Evolutionary conservation across 2,888 invertebrate species (phyloP).

Genomic region (Melanotus villosus): DNA sequence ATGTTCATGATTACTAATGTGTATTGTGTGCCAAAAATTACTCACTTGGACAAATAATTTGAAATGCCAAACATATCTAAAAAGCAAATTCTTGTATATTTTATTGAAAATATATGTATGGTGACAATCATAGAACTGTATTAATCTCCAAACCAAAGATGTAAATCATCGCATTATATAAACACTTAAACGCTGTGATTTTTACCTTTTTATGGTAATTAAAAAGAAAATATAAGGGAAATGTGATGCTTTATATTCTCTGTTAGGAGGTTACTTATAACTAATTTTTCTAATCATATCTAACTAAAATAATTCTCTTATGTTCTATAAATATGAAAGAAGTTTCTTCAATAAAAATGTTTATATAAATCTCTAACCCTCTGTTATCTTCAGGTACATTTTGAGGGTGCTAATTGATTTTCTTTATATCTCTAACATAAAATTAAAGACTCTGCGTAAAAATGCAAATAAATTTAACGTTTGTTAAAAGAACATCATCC

Average conservation of each 20-base stretch:
- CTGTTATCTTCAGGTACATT: background rate
- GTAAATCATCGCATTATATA: conserved; percentile 30
- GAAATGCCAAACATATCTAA: conserved; percentile 38
- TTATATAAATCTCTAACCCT: conserved; percentile 5
- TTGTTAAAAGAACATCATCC: too few species aligned
- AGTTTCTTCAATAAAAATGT: conserved; percentile 20
- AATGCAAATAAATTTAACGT: too few species aligned
- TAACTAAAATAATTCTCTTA: conserved; percentile 27
- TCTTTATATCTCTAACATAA: too few species aligned
- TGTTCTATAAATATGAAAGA: conserved; percentile 12
- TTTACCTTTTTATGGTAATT: conserved; percentile 34
- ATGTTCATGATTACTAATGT: conserved; percentile 21
- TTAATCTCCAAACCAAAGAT: conserved; percentile 5
- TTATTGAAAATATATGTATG: conserved; percentile 25
- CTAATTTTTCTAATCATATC: conserved; percentile 23
- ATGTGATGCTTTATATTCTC: conserved; percentile 34
- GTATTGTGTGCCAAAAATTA: conserved; percentile 40
- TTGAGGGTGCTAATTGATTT: background rate
- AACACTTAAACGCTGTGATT: conserved; percentile 43
- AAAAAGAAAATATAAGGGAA: conserved; percentile 17
- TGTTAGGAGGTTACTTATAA: conserved; percentile 19
- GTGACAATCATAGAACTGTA: conserved; percentile 28
- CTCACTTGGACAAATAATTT: conserved; percentile 36
- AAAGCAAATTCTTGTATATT: conserved; percentile 23
- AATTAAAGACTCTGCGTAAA: too few species aligned